Evolutionary conservation across 2,797 vertebrate species (phyloP), one percentile per base, ranked within the genome.

Genomic region (Lacerta bilineata): DNA sequence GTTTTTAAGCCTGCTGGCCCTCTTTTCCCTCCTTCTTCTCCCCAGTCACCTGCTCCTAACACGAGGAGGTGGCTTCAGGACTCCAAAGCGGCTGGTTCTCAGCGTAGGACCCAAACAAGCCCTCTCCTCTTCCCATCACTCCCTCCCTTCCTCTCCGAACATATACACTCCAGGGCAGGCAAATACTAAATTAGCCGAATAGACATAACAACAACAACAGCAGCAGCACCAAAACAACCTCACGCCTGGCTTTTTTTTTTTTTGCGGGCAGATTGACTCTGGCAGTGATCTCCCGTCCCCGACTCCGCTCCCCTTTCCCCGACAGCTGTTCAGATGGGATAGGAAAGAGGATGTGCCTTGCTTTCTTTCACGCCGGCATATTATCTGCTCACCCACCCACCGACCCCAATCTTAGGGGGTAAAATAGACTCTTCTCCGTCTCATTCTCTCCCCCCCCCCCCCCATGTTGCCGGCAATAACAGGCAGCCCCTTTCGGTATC

Each of bases 1-100:
- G 89, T 90, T 90, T 87, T 69, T 27, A 29, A 84, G 41, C 76
- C 76, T 4, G 8, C 76, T 9, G 33, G 27, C 23, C 1, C 9
- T 11, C 7, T 27, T 15, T 27, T 1, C 13, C 27, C 8, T 20
- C 23, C 33, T 50, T 4, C 13, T 46, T 13, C 11, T 8, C 27
- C 0, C 20, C 29, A 27, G 50, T 33, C 82, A 80, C 50, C 83
- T 80, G 83, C 77, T 66, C 5, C 41, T 18, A 2, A 15, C 36
- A 41, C 5, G 33, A 23, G 59, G 55, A 74, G 43, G 59, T 17
- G 85, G 9, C 15, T 18, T 36, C 8, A 61, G 72, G 76, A n/a
- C 46, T 39, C 41, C 11, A 8, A 25, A 29, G n/a, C 8, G 1
- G 46, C 18, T n/a, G 39, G 46, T 29, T 55, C 50, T 33, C 11